A percentile compares a stretch with the other conserved stretches of the same genome.
phyloP scores from a whole-genome alignment of 1,140 invertebrate genomes.

The Pachypsylla venusta region DNA sequence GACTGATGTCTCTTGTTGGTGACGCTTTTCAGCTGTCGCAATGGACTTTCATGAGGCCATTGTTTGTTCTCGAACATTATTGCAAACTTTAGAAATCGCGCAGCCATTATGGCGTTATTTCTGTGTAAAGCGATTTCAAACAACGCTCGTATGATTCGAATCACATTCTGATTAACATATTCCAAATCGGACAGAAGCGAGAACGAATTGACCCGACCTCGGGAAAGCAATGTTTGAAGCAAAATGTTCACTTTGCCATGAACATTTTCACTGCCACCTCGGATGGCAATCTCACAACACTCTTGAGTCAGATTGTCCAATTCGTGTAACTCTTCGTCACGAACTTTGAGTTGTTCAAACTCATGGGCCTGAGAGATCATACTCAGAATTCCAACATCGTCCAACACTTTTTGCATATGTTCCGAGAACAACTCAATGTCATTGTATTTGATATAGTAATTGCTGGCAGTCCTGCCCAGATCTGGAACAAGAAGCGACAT shows the following conservation, averaged over 20 bases:
- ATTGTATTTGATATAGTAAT: conserved; percentile 96
- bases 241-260: conserved; percentile 96
- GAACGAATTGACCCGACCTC: conserved; percentile 62
- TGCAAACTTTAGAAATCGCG: conserved; percentile 58
- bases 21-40: conserved; percentile 46
- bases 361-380: conserved; percentile 86
- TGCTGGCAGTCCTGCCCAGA: conserved; percentile 87
- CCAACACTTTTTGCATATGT: conserved; percentile 60
- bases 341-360: conserved; percentile 90
- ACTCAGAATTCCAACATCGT: conserved; percentile 66
- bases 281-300: conserved; percentile 57
- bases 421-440: conserved; percentile 87
- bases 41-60: conserved; percentile 74
- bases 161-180: conserved; percentile 81
- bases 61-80: conserved; percentile 82
- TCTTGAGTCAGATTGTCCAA: conserved; percentile 55
- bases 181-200: conserved; percentile 85
- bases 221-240: conserved; percentile 79
- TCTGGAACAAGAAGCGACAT: too few relatives aligned
- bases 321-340: conserved; percentile 89
- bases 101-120: conserved; percentile 79
- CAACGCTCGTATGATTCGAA: conserved; percentile 73
- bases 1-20: conserved; percentile 35
- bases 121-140: conserved; percentile 86
- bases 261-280: conserved; percentile 72